Percentiles rank a stretch among this genome's conserved stretches.
Conservation (phyloP, 2,888 invertebrate species). For the Epicampocera succincta region DNA sequence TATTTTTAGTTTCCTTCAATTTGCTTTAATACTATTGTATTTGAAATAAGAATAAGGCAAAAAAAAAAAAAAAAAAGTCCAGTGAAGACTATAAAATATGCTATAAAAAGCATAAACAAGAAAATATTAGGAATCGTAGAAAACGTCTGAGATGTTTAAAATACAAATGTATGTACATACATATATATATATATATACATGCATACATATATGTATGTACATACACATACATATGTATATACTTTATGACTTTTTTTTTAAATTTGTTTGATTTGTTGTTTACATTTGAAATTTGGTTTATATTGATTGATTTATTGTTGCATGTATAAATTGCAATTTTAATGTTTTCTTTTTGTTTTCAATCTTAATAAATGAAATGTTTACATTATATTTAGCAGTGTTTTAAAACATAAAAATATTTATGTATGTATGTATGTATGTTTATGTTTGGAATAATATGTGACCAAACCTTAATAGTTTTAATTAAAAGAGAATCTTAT, state of each 20-base stretch:
- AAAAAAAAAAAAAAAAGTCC: conserved; percentile 45
- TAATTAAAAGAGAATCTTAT: no score
- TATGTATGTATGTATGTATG: neutral
- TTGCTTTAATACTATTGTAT: conserved; percentile 26
- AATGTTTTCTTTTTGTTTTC: conserved; percentile 14
- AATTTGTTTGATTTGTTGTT: no score
- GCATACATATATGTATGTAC: no score
- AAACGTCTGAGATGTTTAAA: conserved; percentile 51
- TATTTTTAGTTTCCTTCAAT: conserved; percentile 32
- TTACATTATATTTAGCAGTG: conserved; percentile 33
- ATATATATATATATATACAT: neutral
- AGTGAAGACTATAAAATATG: conserved; percentile 58
- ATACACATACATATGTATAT: no score
- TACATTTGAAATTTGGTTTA: no score
- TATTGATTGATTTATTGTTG: conserved; percentile 16
- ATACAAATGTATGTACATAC: neutral
- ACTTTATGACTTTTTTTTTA: no score
- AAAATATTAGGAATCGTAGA: neutral
- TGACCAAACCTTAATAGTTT: no score
- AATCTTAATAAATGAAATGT: conserved; percentile 23
- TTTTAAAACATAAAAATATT: neutral
- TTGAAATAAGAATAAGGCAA: conserved; percentile 10
- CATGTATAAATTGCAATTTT: conserved; percentile 23
- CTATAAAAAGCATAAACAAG: conserved; percentile 24
- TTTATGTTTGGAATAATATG: no score